These are phyloP conservation scores for Capitulum mitella DNA, from an alignment of 2,888 invertebrate species.

Conservation along the genomic window DNA sequence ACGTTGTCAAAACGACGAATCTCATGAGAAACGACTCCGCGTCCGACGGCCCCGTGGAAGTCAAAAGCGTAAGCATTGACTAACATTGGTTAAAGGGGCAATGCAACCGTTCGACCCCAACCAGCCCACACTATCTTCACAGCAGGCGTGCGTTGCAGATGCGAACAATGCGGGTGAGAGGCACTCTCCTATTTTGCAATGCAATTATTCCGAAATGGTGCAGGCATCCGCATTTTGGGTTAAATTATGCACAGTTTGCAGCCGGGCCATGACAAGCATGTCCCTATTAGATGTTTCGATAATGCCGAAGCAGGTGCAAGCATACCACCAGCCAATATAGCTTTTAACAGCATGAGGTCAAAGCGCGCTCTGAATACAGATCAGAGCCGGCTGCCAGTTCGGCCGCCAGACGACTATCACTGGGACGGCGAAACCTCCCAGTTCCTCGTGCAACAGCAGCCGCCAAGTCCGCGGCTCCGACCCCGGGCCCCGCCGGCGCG, in stretches of 20 bases:
- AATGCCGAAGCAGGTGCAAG: not conserved
- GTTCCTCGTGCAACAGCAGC: not conserved
- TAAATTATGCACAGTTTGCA: constrained; percentile 4
- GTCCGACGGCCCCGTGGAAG: no score
- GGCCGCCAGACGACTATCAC: no score
- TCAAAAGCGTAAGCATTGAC: no score
- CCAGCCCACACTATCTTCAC: no score
- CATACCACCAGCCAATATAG: not conserved
- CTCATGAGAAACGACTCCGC: no score
- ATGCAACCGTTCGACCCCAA: no score
- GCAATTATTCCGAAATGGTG: not conserved
- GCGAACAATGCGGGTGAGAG: not conserved
- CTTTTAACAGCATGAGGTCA: constrained; percentile 8
- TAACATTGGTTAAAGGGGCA: no score
- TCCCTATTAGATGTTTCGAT: constrained; percentile 10
- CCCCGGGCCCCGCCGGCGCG: not conserved
- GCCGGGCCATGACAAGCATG: not conserved
- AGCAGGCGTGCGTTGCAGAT: not conserved
- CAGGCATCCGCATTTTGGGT: not conserved
- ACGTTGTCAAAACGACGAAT: no score
- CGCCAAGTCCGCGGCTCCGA: no score
- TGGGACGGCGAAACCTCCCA: no score
- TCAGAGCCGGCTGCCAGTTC: not conserved
- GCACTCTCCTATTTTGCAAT: not conserved
- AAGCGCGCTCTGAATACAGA: not conserved